These are phyloP conservation scores for Macroramphosus scolopax DNA, from an alignment of 2,797 vertebrate genomes.

Conservation along the genomic window DNA sequence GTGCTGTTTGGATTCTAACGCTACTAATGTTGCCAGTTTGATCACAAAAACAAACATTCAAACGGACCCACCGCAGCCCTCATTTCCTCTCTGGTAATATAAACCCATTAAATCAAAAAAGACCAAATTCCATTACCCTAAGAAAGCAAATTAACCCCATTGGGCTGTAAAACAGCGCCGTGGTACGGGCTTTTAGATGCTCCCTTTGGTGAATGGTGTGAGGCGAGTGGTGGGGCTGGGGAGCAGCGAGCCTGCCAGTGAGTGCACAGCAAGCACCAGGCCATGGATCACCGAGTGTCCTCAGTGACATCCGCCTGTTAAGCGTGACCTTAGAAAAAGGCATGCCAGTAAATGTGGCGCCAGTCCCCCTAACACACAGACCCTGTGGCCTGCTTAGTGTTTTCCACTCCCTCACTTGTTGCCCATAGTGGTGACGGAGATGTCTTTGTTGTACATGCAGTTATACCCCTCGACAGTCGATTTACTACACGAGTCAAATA, in stretches of 20 bases:
- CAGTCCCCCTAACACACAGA: slow-evolving; percentile 56
- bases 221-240: slow-evolving; percentile 28
- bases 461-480: no score
- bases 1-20: slow-evolving; percentile 43
- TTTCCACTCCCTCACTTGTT: slow-evolving; percentile 13
- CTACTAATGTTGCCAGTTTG: slow-evolving; percentile 35
- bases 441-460: background rate
- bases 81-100: no score
- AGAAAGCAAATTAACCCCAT: slow-evolving; percentile 45
- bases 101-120: slow-evolving; percentile 55
- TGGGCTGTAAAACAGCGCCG: slow-evolving; percentile 21
- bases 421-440: background rate
- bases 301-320: slow-evolving; percentile 58
- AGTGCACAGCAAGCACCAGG: slow-evolving; percentile 46
- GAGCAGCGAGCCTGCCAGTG: slow-evolving; percentile 39
- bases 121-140: slow-evolving; percentile 34
- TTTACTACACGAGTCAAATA: no score
- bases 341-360: slow-evolving; percentile 61
- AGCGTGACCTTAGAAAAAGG: slow-evolving; percentile 62
- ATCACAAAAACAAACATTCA: slow-evolving; percentile 48
- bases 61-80: slow-evolving; percentile 42
- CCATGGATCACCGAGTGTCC: slow-evolving; percentile 52
- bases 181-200: slow-evolving; percentile 45
- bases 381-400: slow-evolving; percentile 36
- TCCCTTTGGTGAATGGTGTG: slow-evolving; percentile 43